phyloP scores from a whole-genome alignment of 2,113 vertebrate species.

The Pseudorhombus dupliciocellatus region DNA sequence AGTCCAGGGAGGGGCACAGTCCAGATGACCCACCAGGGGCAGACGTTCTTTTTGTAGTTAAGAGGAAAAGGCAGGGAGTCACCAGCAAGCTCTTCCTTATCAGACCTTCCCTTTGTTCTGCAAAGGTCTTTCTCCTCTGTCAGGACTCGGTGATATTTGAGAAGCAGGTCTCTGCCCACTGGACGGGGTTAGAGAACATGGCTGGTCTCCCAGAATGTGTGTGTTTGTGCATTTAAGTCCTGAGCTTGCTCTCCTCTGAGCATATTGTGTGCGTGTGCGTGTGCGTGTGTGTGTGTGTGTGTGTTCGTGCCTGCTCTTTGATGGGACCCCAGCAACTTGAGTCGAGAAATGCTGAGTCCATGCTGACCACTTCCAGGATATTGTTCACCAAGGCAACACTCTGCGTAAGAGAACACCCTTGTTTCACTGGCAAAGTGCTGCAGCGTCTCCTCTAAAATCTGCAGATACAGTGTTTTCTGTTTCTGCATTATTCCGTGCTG shows the following conservation, averaged over 20 bases:
- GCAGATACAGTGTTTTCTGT: conserved; percentile 63
- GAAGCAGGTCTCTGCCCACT: conserved; percentile 47
- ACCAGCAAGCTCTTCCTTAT: conserved; percentile 60
- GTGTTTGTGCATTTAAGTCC: conserved; percentile 38
- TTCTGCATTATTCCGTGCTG: conserved; percentile 39
- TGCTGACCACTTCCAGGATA: conserved; percentile 66
- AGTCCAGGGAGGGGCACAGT: conserved; percentile 50
- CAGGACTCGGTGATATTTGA: conserved; percentile 76
- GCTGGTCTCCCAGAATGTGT: conserved; percentile 44
- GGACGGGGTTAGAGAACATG: conserved; percentile 58
- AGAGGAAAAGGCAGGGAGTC: conserved; percentile 55
- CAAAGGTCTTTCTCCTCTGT: conserved; percentile 72
- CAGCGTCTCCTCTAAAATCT: conserved; percentile 57
- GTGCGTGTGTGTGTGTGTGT: background rate
- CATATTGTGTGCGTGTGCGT: background rate
- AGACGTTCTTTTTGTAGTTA: conserved; percentile 52
- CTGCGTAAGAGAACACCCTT: conserved; percentile 63
- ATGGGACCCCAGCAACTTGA: conserved; percentile 28
- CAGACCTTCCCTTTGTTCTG: conserved; percentile 68
- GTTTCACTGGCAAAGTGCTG: conserved; percentile 58
- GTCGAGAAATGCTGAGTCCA: conserved; percentile 56
- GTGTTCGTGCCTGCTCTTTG: conserved; percentile 4
- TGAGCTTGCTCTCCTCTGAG: conserved; percentile 36
- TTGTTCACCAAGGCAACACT: conserved; percentile 50
- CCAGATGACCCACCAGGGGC: conserved; percentile 32